Evolutionary conservation across 2,888 invertebrate species (phyloP).

Genomic region (Stenotaenia linearis): DNA sequence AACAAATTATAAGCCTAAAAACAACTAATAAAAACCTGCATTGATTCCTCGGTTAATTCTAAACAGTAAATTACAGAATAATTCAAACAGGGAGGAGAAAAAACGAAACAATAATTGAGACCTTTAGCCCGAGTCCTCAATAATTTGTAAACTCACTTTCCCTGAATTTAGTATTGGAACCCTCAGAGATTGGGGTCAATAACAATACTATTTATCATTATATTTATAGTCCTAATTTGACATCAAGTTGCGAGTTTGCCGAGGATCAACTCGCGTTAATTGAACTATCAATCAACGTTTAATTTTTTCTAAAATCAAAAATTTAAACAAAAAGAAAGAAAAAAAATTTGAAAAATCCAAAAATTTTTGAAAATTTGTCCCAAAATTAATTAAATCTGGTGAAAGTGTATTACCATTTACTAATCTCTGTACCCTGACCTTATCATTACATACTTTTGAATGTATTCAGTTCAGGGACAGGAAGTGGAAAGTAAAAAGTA

Average conservation of each 20-base stretch:
- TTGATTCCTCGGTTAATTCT: too few relatives aligned
- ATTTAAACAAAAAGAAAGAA: neutral
- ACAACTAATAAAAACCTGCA: too few relatives aligned
- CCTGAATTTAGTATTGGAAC: conserved; percentile 9
- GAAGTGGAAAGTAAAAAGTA: conserved; percentile 9
- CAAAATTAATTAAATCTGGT: neutral
- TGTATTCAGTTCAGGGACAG: conserved; percentile 22
- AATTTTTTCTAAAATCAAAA: neutral
- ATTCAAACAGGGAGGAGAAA: neutral
- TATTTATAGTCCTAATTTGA: neutral
- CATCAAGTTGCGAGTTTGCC: neutral
- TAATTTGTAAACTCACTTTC: conserved; percentile 13
- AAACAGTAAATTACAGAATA: too few relatives aligned
- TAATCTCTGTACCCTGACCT: conserved; percentile 17
- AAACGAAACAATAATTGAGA: neutral
- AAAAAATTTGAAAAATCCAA: neutral
- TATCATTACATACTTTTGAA: conserved; percentile 18
- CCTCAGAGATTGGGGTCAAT: neutral
- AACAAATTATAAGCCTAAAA: neutral
- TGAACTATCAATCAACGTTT: neutral
- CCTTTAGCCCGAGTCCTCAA: neutral
- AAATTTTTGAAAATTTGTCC: neutral
- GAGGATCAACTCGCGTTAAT: neutral
- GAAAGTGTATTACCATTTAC: neutral
- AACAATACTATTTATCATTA: conserved; percentile 2